Evolutionary conservation across 2,888 invertebrate genomes (phyloP), one percentile per base, ranked within the genome.

Genomic region (Drosophila imparisetae): DNA sequence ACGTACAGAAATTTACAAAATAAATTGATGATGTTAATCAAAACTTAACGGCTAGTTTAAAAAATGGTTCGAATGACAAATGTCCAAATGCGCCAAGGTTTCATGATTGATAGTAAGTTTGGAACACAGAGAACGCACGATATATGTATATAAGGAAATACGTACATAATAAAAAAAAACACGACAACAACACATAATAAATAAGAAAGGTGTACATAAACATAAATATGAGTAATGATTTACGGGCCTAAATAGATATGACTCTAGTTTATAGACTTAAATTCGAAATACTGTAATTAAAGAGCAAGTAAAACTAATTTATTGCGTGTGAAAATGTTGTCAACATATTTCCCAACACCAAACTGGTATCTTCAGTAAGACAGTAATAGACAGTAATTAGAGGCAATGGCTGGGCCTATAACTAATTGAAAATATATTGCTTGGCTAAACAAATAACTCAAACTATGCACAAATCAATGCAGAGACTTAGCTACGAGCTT

Each of bases 361-460:
- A 57, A 42, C 55, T 48, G 53, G 36, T 10, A 42, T 42, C 29
- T 38, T 8, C 24, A 34, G n/a, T n/a, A n/a, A n/a, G n/a, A n/a
- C n/a, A n/a, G n/a, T n/a, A 45, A 48, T 48, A 55, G 57, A 62
- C 32, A 66, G 24, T 24, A 55, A 68, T 74, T 62, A 62, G 58
- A 64, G 29, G 40, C 29, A 24, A 40, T 32, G 21, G 21, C 32
- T 50, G 30, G 52, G 60, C 29, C 58, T 30, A 48, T 59, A 60
- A 67, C 71, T 75, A 79, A 79, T 70, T 70, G 80, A 74, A 77
- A 85, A 87, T 71, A 73, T 73, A 66, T 85, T 72, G 72, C 59
- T 67, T 75, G 66, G 62, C 66, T 68, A 66, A 67, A 54, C 69
- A 75, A 78, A 83, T 69, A 72, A 58, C 70, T 62, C 65, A 49